Base-by-base conservation (phyloP, 1,140 invertebrate genomes). In the Bombus picipes region DNA sequence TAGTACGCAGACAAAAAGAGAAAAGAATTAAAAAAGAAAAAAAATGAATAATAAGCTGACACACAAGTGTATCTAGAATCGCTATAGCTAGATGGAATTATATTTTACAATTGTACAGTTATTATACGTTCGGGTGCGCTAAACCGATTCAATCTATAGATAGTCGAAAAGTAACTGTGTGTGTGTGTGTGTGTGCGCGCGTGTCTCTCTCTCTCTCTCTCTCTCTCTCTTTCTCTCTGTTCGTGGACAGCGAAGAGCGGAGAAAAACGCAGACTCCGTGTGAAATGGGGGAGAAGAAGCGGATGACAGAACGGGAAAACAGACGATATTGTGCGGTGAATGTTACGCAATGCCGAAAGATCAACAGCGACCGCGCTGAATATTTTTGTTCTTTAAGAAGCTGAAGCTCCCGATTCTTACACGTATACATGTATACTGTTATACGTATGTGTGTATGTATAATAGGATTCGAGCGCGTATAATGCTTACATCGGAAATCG, bases 51-150 rank as follows among this genome's bases (percentile, higher is more conserved):
- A 65, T 82, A 88, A 79, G 76, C 85, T 80, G 74, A 78, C 76
- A 71, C 76, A 80, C 86, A 90, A 90, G 77, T 89, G 89, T 93
- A 93, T 89, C 80, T 92, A 90, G 89, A 91, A 77, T 91, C 83
- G 90, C 92, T 91, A 84, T 91, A 92, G 92, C 80, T 94, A 93
- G 93, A 94, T 92, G 91, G 90, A 92, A 93, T 94, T 93, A 94
- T 94, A 94, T 93, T 93, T 94, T 94, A 93, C 93, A 94, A 78
- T 93, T 94, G 93, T 93, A 94, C 93, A 93, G 92, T 92, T 88
- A 76, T 15, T 83, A 83, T 78, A 88, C 62, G 53, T 90, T 92
- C 80, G 86, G 87, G 88, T 87, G 91, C 88, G 92, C 92, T 91
- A 88, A 91, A 70, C 78, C 34, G 41, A 41, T 80, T 89, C 88